A percentile compares a stretch with the other conserved stretches of the same genome.
Evolutionary conservation across 2,888 invertebrate species (phyloP).

Genomic region (Drosophila siamana): DNA sequence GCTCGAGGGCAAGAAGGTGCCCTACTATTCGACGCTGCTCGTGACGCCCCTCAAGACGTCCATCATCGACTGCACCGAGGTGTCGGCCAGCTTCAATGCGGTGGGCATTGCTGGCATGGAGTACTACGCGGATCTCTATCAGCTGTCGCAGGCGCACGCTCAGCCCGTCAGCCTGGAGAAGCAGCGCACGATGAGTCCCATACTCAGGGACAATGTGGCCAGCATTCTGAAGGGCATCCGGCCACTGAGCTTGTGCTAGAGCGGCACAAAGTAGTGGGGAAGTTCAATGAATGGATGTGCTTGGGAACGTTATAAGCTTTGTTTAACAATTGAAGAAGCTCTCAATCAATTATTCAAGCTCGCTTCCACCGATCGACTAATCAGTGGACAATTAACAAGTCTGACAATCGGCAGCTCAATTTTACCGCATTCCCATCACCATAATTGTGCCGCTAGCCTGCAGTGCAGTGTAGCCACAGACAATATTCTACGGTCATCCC

Average conservation of each 20-base stretch:
- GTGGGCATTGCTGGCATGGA: constrained; percentile 84
- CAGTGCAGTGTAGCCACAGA: neutral
- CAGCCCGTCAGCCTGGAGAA: constrained; percentile 82
- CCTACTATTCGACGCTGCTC: constrained; percentile 85
- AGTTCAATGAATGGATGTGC: too few relatives aligned
- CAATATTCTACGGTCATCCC: neutral
- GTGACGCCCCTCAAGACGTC: constrained; percentile 90
- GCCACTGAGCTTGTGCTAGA: constrained; percentile 85
- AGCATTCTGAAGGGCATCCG: constrained; percentile 83
- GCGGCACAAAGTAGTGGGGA: too few relatives aligned
- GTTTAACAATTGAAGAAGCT: too few relatives aligned
- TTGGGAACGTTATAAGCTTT: too few relatives aligned
- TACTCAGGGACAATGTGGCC: constrained; percentile 84
- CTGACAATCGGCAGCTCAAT: too few relatives aligned
- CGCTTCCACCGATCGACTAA: too few relatives aligned
- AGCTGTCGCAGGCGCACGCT: constrained; percentile 88
- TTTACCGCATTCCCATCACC: neutral
- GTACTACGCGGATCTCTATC: constrained; percentile 91
- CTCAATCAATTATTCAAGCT: too few relatives aligned
- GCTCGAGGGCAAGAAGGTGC: constrained; percentile 84
- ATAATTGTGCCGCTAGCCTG: constrained; percentile 3
- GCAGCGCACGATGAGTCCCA: constrained; percentile 82
- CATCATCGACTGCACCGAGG: constrained; percentile 91
- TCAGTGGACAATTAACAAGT: too few relatives aligned
- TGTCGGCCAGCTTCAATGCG: constrained; percentile 89